These are phyloP conservation scores for Panopea generosa DNA, from an alignment of 2,888 invertebrate genomes.

Conservation along the genomic window DNA sequence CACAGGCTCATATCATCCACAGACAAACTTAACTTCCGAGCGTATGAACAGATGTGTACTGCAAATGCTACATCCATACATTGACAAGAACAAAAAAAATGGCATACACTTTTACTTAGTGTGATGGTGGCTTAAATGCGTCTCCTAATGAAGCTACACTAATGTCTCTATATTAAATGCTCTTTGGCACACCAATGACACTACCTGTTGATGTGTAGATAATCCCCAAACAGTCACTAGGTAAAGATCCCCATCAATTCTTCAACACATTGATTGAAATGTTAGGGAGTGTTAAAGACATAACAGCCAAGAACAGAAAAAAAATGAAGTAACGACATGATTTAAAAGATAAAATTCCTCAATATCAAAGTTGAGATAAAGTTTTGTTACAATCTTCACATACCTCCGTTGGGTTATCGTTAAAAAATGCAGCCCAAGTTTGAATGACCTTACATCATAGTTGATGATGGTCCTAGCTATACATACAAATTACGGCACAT, in stretches of 20 bases:
- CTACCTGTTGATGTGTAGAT: conserved; percentile 41
- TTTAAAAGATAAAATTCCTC: neutral
- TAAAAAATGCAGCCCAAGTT: neutral
- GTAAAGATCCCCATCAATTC: conserved; percentile 45
- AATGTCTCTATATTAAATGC: conserved; percentile 49
- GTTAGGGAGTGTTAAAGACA: conserved; percentile 28
- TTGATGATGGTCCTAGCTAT: conserved; percentile 8
- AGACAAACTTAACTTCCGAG: conserved; percentile 60
- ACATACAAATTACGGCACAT: conserved; percentile 10
- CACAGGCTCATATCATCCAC: conserved; percentile 59
- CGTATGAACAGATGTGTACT: conserved; percentile 52
- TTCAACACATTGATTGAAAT: conserved; percentile 33
- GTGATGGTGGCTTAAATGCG: conserved; percentile 62
- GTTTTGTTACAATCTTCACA: neutral
- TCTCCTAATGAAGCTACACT: conserved; percentile 57
- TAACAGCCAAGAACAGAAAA: conserved; percentile 29
- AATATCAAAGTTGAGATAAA: neutral
- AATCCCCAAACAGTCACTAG: conserved; percentile 15
- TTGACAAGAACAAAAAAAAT: conserved; percentile 48
- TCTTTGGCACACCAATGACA: conserved; percentile 60
- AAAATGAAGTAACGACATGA: conserved; percentile 7
- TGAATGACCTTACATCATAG: conserved; percentile 1
- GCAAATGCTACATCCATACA: conserved; percentile 53
- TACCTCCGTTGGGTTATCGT: neutral
- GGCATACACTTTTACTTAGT: conserved; percentile 52